Base-by-base conservation (phyloP, 2,113 vertebrate genomes). In the Chrysochloris asiatica region DNA sequence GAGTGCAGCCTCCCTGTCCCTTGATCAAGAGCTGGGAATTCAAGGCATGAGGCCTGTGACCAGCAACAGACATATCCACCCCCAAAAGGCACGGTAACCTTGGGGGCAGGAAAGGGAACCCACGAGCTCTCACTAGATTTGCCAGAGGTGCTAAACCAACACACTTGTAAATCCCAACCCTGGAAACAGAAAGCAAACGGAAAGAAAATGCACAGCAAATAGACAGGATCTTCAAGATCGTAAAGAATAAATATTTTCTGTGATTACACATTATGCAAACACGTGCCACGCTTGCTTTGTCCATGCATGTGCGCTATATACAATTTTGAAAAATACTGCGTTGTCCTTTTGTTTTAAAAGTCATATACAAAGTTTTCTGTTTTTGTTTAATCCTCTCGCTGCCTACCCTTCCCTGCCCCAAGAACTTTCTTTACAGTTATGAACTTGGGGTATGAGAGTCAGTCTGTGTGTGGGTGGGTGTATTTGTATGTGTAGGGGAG, bases 261-360 rank as follows among this genome's bases (percentile, higher is more conserved):
- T 98, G 98, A 98, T 99, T 99, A 98, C 98, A 99, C 99, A 99
- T 98, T 98, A 99, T 99, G 98, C 99, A 99, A 99, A 99, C 98
- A 99, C 99, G 99, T 99, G 99, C 98, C 99, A 99, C 99, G 98
- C 99, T 98, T 99, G 98, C 98, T 98, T 98, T 98, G 97, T 98
- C 98, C 99, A 99, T 99, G 99, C 98, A 99, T 99, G 99, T 99
- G 99, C 98, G 97, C 98, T 99, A 99, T 99, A 98, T 99, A 99
- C 99, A 99, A 99, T 98, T 98, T 99, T 99, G 98, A 99, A 99
- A 99, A 99, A 99, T 99, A 99, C 98, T 98, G 98, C 98, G 98
- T 98, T 98, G 98, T 98, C 96, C 97, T 98, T 97, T 98, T 97
- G 98, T 97, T 98, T 98, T 98, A 98, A 98, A 98, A 98, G 98